Evolutionary conservation across 2,113 vertebrate genomes (phyloP), one percentile per base, ranked within the genome.

Genomic region (Brachyhypopomus occidentalis): DNA sequence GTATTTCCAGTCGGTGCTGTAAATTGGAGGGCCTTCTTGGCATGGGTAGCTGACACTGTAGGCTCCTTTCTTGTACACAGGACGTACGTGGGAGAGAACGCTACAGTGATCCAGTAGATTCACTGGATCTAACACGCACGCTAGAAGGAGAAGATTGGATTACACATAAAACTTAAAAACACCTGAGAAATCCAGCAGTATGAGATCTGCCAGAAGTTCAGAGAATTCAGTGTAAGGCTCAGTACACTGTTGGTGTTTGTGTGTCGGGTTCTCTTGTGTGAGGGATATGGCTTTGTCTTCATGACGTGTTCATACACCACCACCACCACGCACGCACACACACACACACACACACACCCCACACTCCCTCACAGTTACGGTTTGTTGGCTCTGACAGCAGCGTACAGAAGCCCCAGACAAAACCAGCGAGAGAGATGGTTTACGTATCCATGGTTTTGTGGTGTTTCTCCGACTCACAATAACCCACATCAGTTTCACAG

Each of bases 401-500:
- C 14, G 60, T 60, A 58, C 11, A 63, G 52, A 73, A 17, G 2
- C 48, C 23, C 60, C 58, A 78, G 22, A 76, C 73, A 80, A 62
- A 55, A 63, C 30, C 16, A 34, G 38, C 59, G 27, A 58, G 75
- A 81, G 19, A 82, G 38, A 63, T 6, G 23, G 48, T 83, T 82
- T 82, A 79, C 63, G 60, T 60, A 30, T 75, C 36, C 11, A 60
- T 73, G 48, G 55, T 30, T 64, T 77, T 76, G 71, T 83, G 66
- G 72, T 80, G 60, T 62, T 81, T 48, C 20, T 56, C n/a, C 83
- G 66, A 66, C 8, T 75, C 84, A 75, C n/a, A 78, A 71, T n/a
- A 78, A 30, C 75, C 83, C 74, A 72, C 79, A 86, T 84, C 67
- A 58, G 36, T 30, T 38, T 30, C 77, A 66, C 56, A 67, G 72